Conservation (phyloP, 2,797 vertebrate species). For the Silurus aristotelis region DNA sequence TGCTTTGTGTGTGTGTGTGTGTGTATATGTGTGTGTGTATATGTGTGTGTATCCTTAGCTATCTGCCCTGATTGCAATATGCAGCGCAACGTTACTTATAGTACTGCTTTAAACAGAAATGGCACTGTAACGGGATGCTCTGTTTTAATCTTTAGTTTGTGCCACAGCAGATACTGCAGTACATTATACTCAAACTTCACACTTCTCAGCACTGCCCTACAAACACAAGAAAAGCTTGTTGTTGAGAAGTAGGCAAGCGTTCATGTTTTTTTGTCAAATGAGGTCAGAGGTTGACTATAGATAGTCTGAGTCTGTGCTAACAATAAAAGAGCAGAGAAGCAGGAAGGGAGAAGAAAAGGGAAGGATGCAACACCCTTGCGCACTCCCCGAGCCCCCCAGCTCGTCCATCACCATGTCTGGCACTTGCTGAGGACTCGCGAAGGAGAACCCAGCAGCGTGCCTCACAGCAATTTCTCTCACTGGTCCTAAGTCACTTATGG, state of each 20-base stretch:
- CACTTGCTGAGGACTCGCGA: constrained; percentile 51
- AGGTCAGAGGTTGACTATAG: constrained; percentile 51
- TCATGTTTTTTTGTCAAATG: constrained; percentile 41
- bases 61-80: constrained; percentile 44
- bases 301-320: constrained; percentile 40
- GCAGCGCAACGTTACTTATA: constrained; percentile 15
- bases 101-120: constrained; percentile 30
- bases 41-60: constrained; percentile 31
- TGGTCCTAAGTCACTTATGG: constrained; percentile 41
- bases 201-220: background rate
- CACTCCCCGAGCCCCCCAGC: constrained; percentile 55
- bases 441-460: constrained; percentile 50
- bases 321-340: constrained; percentile 3
- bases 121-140: background rate
- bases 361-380: constrained; percentile 32
- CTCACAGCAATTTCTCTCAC: constrained; percentile 31
- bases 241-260: constrained; percentile 44
- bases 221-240: constrained; percentile 25
- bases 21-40: constrained; percentile 24
- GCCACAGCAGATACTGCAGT: background rate
- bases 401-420: constrained; percentile 54
- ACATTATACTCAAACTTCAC: background rate
- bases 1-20: constrained; percentile 39
- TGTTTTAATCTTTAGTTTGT: constrained; percentile 4
- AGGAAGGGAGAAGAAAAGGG: constrained; percentile 28